Conservation (phyloP, 1,140 invertebrate species). For the Stegodyphus mimosarum region DNA sequence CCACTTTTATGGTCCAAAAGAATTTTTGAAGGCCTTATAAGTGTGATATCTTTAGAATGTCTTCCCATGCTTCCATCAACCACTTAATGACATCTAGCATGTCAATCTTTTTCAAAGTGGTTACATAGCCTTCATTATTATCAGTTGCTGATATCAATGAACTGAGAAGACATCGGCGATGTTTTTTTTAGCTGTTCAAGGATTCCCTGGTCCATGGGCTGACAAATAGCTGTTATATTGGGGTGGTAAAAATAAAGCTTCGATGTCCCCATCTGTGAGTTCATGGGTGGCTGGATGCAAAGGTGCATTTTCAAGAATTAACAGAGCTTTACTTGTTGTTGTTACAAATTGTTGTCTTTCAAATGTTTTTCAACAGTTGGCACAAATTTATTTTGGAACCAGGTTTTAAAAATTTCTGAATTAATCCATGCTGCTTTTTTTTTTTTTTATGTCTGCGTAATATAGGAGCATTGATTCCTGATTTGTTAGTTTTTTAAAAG, state of each 20-base stretch:
- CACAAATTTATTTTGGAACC: slow-evolving; percentile 1
- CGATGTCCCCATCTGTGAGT: slow-evolving; percentile 15
- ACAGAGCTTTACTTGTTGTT: background rate
- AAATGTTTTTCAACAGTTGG: slow-evolving; percentile 12
- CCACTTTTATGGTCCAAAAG: background rate
- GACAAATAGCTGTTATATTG: background rate
- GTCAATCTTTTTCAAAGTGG: slow-evolving; percentile 4
- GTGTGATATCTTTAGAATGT: slow-evolving; percentile 12
- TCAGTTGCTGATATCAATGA: slow-evolving; percentile 5
- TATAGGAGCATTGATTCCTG: background rate
- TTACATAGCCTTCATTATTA: slow-evolving; percentile 17
- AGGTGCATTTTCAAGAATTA: slow-evolving; percentile 10
- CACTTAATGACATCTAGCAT: background rate
- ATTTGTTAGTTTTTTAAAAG: slow-evolving; percentile 13
- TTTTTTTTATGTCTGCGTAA: slow-evolving; percentile 7
- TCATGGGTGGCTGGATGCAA: background rate
- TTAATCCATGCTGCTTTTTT: slow-evolving; percentile 18
- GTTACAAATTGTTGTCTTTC: background rate
- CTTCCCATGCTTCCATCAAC: slow-evolving; percentile 8
- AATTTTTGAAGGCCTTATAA: slow-evolving; percentile 1
- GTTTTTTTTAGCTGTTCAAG: slow-evolving; percentile 8
- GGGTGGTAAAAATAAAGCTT: background rate
- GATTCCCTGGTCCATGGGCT: slow-evolving; percentile 4
- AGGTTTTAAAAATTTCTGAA: slow-evolving; percentile 2
- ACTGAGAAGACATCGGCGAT: background rate